Evolutionary conservation across 2,797 vertebrate species (phyloP).

Genomic region (Trematomus bernacchii): DNA sequence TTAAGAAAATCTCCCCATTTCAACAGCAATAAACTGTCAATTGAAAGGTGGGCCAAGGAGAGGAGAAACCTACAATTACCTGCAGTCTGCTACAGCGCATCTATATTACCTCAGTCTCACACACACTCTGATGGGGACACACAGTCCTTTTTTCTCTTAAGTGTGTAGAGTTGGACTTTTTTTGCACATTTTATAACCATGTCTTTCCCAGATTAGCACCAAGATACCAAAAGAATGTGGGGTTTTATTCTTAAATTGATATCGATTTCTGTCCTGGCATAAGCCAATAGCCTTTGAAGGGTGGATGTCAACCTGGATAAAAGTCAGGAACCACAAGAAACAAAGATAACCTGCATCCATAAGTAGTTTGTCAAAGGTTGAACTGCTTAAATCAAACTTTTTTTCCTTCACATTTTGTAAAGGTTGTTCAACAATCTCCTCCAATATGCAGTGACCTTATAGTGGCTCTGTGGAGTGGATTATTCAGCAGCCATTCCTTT

Average conservation of each 20-base stretch:
- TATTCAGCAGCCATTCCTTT: slow-evolving; percentile 30
- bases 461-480: slow-evolving; percentile 12
- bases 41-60: slow-evolving; percentile 67
- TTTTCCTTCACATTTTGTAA: not conserved
- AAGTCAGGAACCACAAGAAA: not conserved
- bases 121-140: not conserved
- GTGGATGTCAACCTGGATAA: not conserved
- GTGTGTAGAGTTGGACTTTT: not conserved
- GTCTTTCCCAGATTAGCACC: not conserved
- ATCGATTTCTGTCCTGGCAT: not conserved
- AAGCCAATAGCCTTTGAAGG: not conserved
- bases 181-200: not conserved
- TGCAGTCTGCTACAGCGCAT: slow-evolving; percentile 20
- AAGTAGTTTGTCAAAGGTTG: slow-evolving; percentile 21
- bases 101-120: slow-evolving; percentile 5
- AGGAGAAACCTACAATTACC: slow-evolving; percentile 71
- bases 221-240: not conserved
- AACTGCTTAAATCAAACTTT: not conserved
- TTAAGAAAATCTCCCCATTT: slow-evolving; percentile 64
- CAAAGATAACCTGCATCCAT: not conserved
- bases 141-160: not conserved
- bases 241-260: not conserved
- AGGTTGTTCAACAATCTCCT: slow-evolving; percentile 13
- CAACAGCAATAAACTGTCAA: slow-evolving; percentile 71
- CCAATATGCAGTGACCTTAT: slow-evolving; percentile 14